A percentile compares a stretch with the other conserved stretches of the same genome.
Evolutionary conservation across 2,888 invertebrate species (phyloP).

Genomic region (Ormyrus rosae): DNA sequence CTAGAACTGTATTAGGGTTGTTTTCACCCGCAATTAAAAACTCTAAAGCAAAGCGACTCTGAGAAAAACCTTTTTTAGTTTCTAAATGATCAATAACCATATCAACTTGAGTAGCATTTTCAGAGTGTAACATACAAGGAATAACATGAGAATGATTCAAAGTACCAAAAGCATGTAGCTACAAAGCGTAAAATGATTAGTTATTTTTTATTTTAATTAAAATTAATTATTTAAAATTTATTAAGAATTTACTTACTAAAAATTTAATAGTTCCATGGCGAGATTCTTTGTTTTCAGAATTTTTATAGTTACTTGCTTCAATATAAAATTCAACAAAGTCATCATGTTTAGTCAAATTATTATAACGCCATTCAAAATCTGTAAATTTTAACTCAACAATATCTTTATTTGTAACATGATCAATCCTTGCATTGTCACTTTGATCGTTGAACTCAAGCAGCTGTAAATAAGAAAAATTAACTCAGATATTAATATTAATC

Average conservation of each 20-base stretch:
- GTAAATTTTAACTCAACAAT: constrained; percentile 71
- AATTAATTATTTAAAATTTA: constrained; percentile 57
- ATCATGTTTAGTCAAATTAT: constrained; percentile 70
- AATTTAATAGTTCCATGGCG: constrained; percentile 70
- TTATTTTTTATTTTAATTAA: too few relatives aligned
- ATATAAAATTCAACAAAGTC: constrained; percentile 73
- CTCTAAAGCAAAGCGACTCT: constrained; percentile 81
- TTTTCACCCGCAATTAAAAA: constrained; percentile 78
- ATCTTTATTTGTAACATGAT: constrained; percentile 67
- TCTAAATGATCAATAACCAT: constrained; percentile 79
- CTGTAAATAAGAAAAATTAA: constrained; percentile 70
- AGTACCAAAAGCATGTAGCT: constrained; percentile 78
- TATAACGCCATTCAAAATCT: constrained; percentile 73
- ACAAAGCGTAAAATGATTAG: constrained; percentile 55
- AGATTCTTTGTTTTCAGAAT: constrained; percentile 65
- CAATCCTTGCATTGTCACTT: constrained; percentile 76
- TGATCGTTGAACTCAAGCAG: constrained; percentile 80
- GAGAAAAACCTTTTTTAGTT: constrained; percentile 75
- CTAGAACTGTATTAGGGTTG: constrained; percentile 73
- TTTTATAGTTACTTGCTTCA: constrained; percentile 65
- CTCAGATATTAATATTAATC: background rate
- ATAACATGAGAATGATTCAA: constrained; percentile 77
- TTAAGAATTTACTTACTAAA: constrained; percentile 61
- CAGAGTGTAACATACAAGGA: constrained; percentile 82
- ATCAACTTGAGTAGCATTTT: constrained; percentile 82